Base-by-base conservation (phyloP, 64 coral and sea anemone genomes). In the Hydrozoanthus tunicans region DNA sequence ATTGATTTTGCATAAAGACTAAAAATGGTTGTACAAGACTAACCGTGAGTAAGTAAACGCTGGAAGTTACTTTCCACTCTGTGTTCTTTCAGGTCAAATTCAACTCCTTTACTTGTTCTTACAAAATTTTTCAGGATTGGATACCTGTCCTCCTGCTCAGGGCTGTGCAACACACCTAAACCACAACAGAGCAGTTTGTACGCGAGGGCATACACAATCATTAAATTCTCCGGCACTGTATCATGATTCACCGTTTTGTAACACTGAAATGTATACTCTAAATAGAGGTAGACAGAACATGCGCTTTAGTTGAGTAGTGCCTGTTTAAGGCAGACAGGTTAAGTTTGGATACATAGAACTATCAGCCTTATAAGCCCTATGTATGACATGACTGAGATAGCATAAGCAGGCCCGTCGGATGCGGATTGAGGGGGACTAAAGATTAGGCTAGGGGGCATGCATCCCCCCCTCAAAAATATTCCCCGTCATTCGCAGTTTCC, bases 1-100 rank as follows among this genome's bases (percentile, higher is more conserved):
- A 75, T 17, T 79, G 6, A 20, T 17, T 58, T 17, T 58, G 23
- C n/a, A 58, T 58, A 55, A 79, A 6, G 7, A 17, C 5, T 4
- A 10, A 26, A 9, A 10, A 4, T 8, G 0, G 15, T 62, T 62
- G 1, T 4, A 12, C 43, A 32, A 6, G 20, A 57, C 80, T 11
- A 51, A 82, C 80, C 80, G 62, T 27, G 14, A 7, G 80, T 32
- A 25, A 82, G 80, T 15, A 82, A 51, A 7, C 64, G 80, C 15
- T 82, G 80, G 6, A 4, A 11, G 12, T 65, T 82, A 32, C 25
- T 64, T 14, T 17, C 32, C 60, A 82, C 80, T 82, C 15, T 27
- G 59, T 64, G 52, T 4, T 82, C 17, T 63, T 64, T 26, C 12
- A 64, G 10, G 7, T 14, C 52, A 26, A 81, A 61, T 64, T 0